Conservation (phyloP, 2,797 vertebrate species). For the Phalanger gymnotis region DNA sequence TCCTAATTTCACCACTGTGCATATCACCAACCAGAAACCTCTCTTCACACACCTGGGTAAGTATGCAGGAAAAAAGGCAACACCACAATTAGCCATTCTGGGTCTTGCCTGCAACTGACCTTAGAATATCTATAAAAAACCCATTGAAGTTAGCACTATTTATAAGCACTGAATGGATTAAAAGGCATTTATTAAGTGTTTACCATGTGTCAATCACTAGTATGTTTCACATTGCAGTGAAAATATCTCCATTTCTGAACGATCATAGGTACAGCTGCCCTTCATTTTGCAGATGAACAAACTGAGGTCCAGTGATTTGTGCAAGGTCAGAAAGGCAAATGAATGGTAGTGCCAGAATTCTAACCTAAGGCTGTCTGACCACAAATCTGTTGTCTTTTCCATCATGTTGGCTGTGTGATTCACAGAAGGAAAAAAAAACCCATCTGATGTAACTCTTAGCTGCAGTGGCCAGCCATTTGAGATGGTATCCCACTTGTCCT, state of each 20-base stretch:
- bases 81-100: neutral
- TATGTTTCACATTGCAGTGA: neutral
- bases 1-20: constrained; percentile 87
- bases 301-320: neutral
- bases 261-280: neutral
- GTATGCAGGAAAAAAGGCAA: constrained; percentile 50
- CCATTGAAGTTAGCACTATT: neutral
- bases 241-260: neutral
- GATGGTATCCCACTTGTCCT: neutral
- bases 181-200: neutral
- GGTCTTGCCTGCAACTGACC: neutral
- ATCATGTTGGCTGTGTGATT: neutral
- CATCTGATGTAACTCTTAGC: neutral
- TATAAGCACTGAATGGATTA: neutral
- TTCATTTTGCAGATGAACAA: neutral
- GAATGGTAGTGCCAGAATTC: neutral
- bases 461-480: neutral
- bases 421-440: neutral
- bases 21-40: constrained; percentile 89
- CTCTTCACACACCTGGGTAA: constrained; percentile 97
- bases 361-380: neutral
- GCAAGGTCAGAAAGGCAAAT: neutral
- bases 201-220: neutral
- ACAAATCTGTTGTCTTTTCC: neutral
- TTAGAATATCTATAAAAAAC: neutral